phyloP scores from a whole-genome alignment of 2,113 vertebrate genomes.

The Gobio gobio region DNA sequence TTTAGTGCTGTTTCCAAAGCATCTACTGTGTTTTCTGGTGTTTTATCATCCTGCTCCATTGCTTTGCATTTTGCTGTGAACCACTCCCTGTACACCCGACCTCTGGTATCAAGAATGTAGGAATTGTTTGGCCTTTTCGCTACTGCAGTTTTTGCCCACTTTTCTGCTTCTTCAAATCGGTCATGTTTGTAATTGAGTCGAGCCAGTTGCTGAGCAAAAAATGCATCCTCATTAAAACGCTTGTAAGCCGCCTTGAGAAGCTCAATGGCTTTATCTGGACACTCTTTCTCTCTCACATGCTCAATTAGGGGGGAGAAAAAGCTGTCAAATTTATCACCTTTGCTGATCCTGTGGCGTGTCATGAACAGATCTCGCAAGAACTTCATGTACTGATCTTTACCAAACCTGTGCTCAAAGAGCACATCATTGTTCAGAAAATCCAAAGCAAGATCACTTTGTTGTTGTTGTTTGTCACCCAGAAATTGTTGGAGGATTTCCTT shows the following conservation, averaged over 20 bases:
- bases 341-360: constrained; percentile 75
- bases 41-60: constrained; percentile 58
- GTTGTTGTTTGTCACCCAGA: constrained; percentile 65
- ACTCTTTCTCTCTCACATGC: constrained; percentile 70
- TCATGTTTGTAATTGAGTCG: constrained; percentile 78
- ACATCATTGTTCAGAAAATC: constrained; percentile 71
- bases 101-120: constrained; percentile 83
- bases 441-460: constrained; percentile 76
- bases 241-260: constrained; percentile 74
- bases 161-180: constrained; percentile 76
- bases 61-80: constrained; percentile 73
- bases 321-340: constrained; percentile 76
- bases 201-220: constrained; percentile 83
- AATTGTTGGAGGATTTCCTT: constrained; percentile 83
- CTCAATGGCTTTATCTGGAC: constrained; percentile 72
- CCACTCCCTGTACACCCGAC: constrained; percentile 82
- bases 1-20: constrained; percentile 76
- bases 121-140: constrained; percentile 74
- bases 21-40: constrained; percentile 54
- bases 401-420: constrained; percentile 81
- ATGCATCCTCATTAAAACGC: constrained; percentile 74
- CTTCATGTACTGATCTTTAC: constrained; percentile 70
- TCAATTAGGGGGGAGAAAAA: constrained; percentile 83
- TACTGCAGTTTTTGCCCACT: constrained; percentile 78
- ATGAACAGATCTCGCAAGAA: constrained; percentile 81